A percentile compares a stretch with the other conserved stretches of the same genome.
These are phyloP conservation scores for Ectemnius continuus DNA, from an alignment of 2,888 invertebrate genomes.

Conservation along the genomic window DNA sequence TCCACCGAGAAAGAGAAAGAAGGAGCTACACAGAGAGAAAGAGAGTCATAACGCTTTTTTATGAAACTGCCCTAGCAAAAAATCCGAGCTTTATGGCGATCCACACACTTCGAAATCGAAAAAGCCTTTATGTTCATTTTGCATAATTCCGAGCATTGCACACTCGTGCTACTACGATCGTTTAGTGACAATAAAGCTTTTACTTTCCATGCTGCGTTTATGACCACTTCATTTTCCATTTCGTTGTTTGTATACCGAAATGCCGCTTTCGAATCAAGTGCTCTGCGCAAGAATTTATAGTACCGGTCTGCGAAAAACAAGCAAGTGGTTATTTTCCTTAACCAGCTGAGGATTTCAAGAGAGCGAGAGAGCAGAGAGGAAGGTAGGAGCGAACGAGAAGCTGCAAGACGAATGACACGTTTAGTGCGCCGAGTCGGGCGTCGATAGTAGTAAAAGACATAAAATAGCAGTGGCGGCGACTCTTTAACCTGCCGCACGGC, in stretches of 20 bases:
- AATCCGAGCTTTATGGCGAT: conserved; percentile 20
- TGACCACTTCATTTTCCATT: too few relatives aligned
- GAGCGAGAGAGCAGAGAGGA: background rate
- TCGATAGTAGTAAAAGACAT: conserved; percentile 33
- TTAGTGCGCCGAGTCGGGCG: conserved; percentile 39
- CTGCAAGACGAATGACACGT: background rate
- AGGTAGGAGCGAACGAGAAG: background rate
- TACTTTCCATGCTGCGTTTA: background rate
- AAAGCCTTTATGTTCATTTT: conserved; percentile 11
- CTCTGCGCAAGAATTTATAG: too few relatives aligned
- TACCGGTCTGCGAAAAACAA: too few relatives aligned
- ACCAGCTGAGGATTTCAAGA: too few relatives aligned
- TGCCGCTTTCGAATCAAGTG: too few relatives aligned
- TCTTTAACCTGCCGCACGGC: conserved; percentile 62
- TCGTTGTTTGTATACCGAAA: too few relatives aligned
- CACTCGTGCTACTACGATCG: background rate
- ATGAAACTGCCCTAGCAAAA: conserved; percentile 30
- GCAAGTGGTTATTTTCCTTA: too few relatives aligned
- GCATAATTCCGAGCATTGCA: conserved; percentile 1
- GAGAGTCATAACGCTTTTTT: conserved; percentile 38
- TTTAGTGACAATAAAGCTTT: conserved; percentile 2
- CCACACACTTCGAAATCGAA: conserved; percentile 15
- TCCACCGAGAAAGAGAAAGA: conserved; percentile 45
- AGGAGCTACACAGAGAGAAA: conserved; percentile 21
- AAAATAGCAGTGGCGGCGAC: conserved; percentile 58